Percentiles rank a stretch among this genome's conserved stretches.
Conservation (phyloP, 1,140 invertebrate genomes). For the Arctopsyche grandis region DNA sequence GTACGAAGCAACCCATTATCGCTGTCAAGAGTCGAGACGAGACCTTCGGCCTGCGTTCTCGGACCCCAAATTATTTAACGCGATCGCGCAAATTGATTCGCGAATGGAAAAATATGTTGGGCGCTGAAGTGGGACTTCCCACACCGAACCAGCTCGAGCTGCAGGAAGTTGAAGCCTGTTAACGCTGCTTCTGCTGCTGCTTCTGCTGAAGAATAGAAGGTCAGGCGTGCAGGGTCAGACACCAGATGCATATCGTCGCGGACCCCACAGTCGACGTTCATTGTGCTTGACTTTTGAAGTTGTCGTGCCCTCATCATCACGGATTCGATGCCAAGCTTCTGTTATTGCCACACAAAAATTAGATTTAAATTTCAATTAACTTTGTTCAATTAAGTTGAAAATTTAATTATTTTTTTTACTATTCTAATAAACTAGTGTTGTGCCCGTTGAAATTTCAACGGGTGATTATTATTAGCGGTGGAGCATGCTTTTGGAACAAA, state of each 20-base stretch:
- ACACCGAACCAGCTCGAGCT: background rate
- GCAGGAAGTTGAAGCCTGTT: background rate
- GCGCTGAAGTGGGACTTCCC: background rate
- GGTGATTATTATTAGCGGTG: too few relatives aligned
- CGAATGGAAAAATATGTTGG: background rate
- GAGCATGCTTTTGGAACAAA: too few relatives aligned
- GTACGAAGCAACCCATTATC: background rate
- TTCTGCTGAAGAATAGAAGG: slow-evolving; percentile 19
- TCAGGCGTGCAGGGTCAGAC: slow-evolving; percentile 27
- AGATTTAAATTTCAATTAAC: too few relatives aligned
- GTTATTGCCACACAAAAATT: too few relatives aligned
- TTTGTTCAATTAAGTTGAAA: too few relatives aligned
- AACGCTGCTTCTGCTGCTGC: too few relatives aligned
- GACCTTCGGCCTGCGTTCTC: background rate
- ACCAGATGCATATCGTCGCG: slow-evolving; percentile 9
- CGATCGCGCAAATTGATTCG: slow-evolving; percentile 17
- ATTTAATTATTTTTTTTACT: too few relatives aligned
- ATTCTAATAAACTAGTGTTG: too few relatives aligned
- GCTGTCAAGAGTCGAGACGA: background rate
- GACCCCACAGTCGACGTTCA: background rate
- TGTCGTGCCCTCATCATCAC: slow-evolving; percentile 18
- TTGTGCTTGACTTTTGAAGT: background rate
- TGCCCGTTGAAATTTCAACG: too few relatives aligned
- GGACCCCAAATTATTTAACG: slow-evolving; percentile 6
- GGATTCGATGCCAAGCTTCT: background rate